A percentile compares a stretch with the other conserved stretches of the same genome.
phyloP scores from a whole-genome alignment of 1,140 invertebrate genomes.

The Brachionus rubens region DNA sequence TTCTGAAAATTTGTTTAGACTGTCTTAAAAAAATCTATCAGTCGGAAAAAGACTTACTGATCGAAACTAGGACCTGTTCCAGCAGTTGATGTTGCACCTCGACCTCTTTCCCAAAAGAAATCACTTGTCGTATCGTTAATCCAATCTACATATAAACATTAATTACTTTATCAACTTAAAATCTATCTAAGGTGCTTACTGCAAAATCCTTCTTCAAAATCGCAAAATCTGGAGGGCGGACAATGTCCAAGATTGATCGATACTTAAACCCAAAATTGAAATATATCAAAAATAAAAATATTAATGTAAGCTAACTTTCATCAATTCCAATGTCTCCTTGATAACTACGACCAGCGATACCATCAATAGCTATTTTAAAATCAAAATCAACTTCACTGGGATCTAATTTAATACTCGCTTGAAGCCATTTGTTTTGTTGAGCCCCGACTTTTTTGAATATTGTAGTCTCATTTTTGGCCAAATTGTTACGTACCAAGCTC shows the following conservation, averaged over 20 bases:
- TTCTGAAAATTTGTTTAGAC: too few species aligned
- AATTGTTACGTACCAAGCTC: background rate
- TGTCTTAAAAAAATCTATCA: too few species aligned
- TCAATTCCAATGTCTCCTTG: constrained; percentile 1
- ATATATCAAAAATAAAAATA: background rate
- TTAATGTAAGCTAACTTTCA: background rate
- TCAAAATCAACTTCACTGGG: background rate
- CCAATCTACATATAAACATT: constrained; percentile 49
- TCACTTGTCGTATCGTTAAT: constrained; percentile 40
- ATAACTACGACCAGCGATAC: constrained; percentile 3
- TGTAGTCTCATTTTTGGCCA: constrained; percentile 5
- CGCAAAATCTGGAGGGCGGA: constrained; percentile 48
- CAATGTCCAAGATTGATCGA: constrained; percentile 3
- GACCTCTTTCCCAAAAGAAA: constrained; percentile 21
- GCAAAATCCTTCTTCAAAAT: constrained; percentile 54
- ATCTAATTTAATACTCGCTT: background rate
- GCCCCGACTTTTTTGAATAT: constrained; percentile 8
- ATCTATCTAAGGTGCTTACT: constrained; percentile 40
- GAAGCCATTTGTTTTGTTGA: background rate
- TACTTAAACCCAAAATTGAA: background rate
- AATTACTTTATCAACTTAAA: too few species aligned
- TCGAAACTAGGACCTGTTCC: constrained; percentile 53
- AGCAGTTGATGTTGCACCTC: constrained; percentile 48
- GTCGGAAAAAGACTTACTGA: constrained; percentile 47
- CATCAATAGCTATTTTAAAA: constrained; percentile 31